Evolutionary conservation across 2,797 vertebrate genomes (phyloP).

Genomic region (Sebastes cheni): DNA sequence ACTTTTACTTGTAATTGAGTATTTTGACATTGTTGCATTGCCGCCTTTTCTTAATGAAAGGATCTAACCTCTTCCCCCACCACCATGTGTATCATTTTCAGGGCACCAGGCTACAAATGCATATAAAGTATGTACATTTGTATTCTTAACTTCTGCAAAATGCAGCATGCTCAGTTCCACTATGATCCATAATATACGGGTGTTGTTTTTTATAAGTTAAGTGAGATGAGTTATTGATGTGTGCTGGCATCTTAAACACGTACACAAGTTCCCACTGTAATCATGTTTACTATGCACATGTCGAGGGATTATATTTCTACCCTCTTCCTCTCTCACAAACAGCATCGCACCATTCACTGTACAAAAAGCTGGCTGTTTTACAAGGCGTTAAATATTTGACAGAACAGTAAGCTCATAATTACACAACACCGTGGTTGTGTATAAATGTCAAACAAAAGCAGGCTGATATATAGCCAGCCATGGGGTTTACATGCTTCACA

Average conservation of each 20-base stretch:
- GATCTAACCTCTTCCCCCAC: not conserved
- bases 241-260: constrained; percentile 37
- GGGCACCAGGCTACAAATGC: not conserved
- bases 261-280: constrained; percentile 11
- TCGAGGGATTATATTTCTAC: constrained; percentile 30
- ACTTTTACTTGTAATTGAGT: not conserved
- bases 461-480: constrained; percentile 77
- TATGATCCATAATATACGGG: not conserved
- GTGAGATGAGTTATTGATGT: constrained; percentile 36
- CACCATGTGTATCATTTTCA: not conserved
- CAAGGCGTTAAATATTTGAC: constrained; percentile 79
- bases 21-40: not conserved
- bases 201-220: constrained; percentile 25
- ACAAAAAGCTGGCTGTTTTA: constrained; percentile 76
- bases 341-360: constrained; percentile 51
- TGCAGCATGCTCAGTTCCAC: not conserved
- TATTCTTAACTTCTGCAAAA: not conserved
- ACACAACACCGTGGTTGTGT: constrained; percentile 66
- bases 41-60: not conserved
- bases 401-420: constrained; percentile 78
- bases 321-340: constrained; percentile 35
- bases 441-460: constrained; percentile 82
- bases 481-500: constrained; percentile 75
- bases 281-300: constrained; percentile 48
- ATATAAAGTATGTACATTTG: not conserved